Evolutionary conservation across 2,113 vertebrate genomes (phyloP).

Genomic region (Pungitius pungitius): DNA sequence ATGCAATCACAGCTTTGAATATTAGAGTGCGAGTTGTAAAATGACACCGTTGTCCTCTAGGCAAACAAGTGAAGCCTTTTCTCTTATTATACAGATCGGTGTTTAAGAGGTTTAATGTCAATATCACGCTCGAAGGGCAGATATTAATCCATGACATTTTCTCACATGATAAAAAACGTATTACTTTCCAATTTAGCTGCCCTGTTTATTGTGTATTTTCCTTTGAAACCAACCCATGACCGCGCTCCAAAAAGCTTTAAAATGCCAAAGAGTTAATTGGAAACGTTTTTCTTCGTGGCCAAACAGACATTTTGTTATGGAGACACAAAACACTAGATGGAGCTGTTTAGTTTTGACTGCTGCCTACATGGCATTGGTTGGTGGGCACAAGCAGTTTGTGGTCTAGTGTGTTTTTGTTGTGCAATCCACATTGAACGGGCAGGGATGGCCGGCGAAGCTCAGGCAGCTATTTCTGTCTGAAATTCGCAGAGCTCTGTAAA

Average conservation of each 20-base stretch:
- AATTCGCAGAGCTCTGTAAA: slow-evolving; percentile 48
- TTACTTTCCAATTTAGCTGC: neutral
- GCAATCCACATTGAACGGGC: slow-evolving; percentile 29
- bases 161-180: neutral
- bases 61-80: slow-evolving; percentile 23
- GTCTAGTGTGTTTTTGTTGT: slow-evolving; percentile 31
- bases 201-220: neutral
- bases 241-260: neutral
- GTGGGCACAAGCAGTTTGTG: slow-evolving; percentile 1
- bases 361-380: neutral
- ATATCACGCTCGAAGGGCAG: slow-evolving; percentile 7
- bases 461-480: slow-evolving; percentile 41
- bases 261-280: neutral
- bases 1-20: slow-evolving; percentile 46
- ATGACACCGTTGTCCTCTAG: slow-evolving; percentile 27
- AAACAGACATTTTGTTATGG: neutral
- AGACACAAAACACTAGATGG: slow-evolving; percentile 69
- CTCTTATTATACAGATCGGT: slow-evolving; percentile 21
- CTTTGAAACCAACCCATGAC: neutral
- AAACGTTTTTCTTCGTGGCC: neutral
- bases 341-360: slow-evolving; percentile 45
- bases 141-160: slow-evolving; percentile 22
- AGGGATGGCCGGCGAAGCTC: slow-evolving; percentile 9
- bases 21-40: slow-evolving; percentile 29
- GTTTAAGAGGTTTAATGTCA: slow-evolving; percentile 26